Percentiles rank a stretch among this genome's conserved stretches.
Conservation (phyloP, 2,797 vertebrate species). For the Jordanella pulchra region DNA sequence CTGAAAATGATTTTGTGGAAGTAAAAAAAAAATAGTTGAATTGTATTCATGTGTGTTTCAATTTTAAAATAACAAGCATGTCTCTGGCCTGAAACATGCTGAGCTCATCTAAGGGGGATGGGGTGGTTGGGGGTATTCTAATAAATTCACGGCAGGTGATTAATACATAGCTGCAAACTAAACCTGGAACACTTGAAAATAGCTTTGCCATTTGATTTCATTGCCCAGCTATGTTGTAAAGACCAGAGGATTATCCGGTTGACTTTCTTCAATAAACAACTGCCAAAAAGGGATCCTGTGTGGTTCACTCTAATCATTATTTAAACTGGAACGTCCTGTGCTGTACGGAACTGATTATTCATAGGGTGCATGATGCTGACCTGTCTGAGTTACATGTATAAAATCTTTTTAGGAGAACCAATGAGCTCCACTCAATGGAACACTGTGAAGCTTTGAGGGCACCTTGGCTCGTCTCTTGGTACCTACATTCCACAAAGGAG, state of each 20-base stretch:
- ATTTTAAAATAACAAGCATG: conserved; percentile 56
- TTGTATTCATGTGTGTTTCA: conserved; percentile 33
- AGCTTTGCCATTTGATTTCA: conserved; percentile 59
- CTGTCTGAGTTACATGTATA: conserved; percentile 12
- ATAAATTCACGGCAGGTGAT: conserved; percentile 73
- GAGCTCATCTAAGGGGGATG: conserved; percentile 56
- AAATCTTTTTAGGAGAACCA: conserved; percentile 23
- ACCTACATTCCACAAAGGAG: conserved; percentile 42
- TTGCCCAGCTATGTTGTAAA: conserved; percentile 47
- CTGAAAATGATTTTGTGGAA: not conserved
- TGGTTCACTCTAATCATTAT: conserved; percentile 23
- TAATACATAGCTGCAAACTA: conserved; percentile 46
- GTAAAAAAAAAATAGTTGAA: not conserved
- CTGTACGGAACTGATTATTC: conserved; percentile 8
- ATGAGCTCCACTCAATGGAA: conserved; percentile 22
- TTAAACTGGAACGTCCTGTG: conserved; percentile 27
- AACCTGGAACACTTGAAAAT: conserved; percentile 58
- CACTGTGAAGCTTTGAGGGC: conserved; percentile 32
- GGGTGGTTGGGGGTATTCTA: conserved; percentile 30
- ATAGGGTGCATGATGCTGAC: conserved; percentile 1
- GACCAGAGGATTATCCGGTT: conserved; percentile 29
- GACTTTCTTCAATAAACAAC: conserved; percentile 38
- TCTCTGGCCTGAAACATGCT: conserved; percentile 50
- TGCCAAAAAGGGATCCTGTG: conserved; percentile 15
- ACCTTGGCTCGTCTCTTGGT: conserved; percentile 43